Evolutionary conservation across 2,888 invertebrate species (phyloP).

Genomic region (Macaria notata): DNA sequence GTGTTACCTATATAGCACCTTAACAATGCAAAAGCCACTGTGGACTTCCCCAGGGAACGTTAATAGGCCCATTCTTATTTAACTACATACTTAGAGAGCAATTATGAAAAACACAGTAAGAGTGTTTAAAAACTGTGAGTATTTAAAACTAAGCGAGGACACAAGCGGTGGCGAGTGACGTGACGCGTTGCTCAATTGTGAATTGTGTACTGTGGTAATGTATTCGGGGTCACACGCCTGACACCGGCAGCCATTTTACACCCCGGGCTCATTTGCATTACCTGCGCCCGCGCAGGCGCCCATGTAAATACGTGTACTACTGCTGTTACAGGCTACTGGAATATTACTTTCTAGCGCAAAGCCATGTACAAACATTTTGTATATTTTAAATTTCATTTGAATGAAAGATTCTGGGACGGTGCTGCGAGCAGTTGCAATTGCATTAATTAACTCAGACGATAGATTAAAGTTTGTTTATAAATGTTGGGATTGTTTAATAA

Average conservation of each 20-base stretch:
- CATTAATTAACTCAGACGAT: too few species aligned
- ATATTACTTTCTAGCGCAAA: slow-evolving; percentile 35
- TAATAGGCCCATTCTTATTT: slow-evolving; percentile 5
- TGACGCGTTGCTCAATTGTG: slow-evolving; percentile 51
- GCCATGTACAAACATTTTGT: slow-evolving; percentile 10
- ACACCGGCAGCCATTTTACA: slow-evolving; percentile 51
- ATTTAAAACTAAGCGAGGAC: slow-evolving; percentile 33
- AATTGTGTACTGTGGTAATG: slow-evolving; percentile 60
- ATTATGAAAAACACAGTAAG: slow-evolving; percentile 22
- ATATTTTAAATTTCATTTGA: slow-evolving; percentile 17
- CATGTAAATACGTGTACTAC: slow-evolving; percentile 34
- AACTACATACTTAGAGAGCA: slow-evolving; percentile 2
- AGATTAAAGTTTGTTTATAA: too few species aligned
- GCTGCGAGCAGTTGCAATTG: not conserved
- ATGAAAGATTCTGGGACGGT: slow-evolving; percentile 1
- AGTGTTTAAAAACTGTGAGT: slow-evolving; percentile 8
- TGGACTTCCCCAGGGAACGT: slow-evolving; percentile 1
- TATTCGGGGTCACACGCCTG: slow-evolving; percentile 71
- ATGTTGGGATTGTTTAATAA: too few species aligned
- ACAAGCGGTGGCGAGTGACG: slow-evolving; percentile 38
- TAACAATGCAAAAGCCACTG: not conserved
- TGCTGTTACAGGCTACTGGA: slow-evolving; percentile 28
- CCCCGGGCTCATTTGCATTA: slow-evolving; percentile 49
- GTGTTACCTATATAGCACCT: too few species aligned
- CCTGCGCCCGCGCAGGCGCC: slow-evolving; percentile 34